These are phyloP conservation scores for Ramphastos sulfuratus DNA, from an alignment of 2,113 vertebrate genomes.

Conservation along the genomic window DNA sequence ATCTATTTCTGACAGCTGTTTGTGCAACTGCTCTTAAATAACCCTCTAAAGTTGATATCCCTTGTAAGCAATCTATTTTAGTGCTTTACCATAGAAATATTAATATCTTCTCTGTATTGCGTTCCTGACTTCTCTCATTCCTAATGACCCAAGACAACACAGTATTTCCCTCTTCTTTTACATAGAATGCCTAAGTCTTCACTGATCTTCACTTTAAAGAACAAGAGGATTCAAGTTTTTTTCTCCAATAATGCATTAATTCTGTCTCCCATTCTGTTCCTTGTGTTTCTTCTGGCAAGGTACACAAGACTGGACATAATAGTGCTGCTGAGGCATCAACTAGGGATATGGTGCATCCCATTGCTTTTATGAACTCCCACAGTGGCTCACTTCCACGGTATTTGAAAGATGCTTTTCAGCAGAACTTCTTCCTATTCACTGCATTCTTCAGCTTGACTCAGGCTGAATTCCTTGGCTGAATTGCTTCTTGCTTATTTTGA, in stretches of 20 bases:
- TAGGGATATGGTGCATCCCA: background rate
- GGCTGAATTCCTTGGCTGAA: background rate
- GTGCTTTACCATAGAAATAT: background rate
- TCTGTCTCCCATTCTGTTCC: background rate
- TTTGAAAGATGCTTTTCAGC: background rate
- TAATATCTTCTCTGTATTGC: background rate
- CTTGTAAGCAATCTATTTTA: background rate
- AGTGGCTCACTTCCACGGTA: background rate
- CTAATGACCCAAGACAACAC: background rate
- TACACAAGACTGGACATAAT: background rate
- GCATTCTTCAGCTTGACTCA: background rate
- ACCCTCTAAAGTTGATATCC: background rate
- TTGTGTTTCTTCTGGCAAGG: background rate
- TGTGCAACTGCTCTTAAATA: background rate
- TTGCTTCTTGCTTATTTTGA: background rate
- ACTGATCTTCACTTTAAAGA: background rate
- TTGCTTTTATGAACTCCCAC: background rate
- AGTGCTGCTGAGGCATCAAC: background rate
- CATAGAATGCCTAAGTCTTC: background rate
- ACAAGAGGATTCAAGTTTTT: background rate
- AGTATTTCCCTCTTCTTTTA: background rate
- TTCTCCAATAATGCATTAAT: background rate
- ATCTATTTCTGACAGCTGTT: background rate
- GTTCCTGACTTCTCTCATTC: background rate
- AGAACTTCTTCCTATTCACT: background rate